Evolutionary conservation across 2,888 invertebrate genomes (phyloP).

Genomic region (Oscheius sp.): DNA sequence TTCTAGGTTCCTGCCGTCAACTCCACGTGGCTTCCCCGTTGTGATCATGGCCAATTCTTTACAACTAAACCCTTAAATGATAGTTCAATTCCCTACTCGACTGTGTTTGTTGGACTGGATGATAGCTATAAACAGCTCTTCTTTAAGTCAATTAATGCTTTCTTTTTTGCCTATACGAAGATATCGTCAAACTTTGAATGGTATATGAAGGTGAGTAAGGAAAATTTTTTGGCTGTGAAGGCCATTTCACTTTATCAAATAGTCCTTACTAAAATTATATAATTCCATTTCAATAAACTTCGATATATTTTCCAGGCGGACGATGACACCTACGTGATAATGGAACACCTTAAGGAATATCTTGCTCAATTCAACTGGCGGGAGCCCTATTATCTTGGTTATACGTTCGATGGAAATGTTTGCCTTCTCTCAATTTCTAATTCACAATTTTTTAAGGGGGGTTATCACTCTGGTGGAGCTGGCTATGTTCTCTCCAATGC

Average conservation of each 20-base stretch:
- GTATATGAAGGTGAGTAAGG: not conserved
- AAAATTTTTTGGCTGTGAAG: not conserved
- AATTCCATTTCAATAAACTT: not conserved
- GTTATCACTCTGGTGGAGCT: slow-evolving; percentile 63
- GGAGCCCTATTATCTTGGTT: slow-evolving; percentile 56
- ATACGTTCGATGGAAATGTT: slow-evolving; percentile 55
- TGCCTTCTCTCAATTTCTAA: not conserved
- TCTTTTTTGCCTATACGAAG: slow-evolving; percentile 1
- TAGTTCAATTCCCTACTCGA: not conserved
- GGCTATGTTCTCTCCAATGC: slow-evolving; percentile 56
- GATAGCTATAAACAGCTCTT: not conserved
- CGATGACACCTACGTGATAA: slow-evolving; percentile 60
- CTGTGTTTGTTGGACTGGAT: not conserved
- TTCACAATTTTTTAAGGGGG: slow-evolving; percentile 37
- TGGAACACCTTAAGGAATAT: slow-evolving; percentile 52
- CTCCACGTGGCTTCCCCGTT: slow-evolving; percentile 2
- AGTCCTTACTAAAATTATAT: not conserved
- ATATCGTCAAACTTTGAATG: slow-evolving; percentile 9
- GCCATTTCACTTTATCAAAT: no score
- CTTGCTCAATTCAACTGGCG: slow-evolving; percentile 45
- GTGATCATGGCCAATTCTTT: slow-evolving; percentile 17
- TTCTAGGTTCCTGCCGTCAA: not conserved
- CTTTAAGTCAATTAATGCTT: not conserved
- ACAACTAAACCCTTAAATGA: not conserved
- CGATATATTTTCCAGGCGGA: slow-evolving; percentile 49